phyloP scores from a whole-genome alignment of 2,797 vertebrate genomes.

The Gobionotothen gibberifrons region DNA sequence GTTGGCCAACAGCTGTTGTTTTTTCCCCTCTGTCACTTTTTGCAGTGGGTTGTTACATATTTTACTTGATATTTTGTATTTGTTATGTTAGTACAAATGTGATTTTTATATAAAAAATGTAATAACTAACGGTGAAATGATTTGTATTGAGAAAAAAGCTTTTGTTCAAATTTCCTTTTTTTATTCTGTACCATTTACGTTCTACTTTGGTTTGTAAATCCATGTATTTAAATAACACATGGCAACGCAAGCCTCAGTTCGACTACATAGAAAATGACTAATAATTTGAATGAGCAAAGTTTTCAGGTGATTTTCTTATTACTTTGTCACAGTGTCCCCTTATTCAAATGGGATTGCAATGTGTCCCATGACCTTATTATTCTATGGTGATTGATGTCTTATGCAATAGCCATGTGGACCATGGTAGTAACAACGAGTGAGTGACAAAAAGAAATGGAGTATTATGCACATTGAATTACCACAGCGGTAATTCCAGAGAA shows the following conservation, averaged over 20 bases:
- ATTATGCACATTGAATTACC: slow-evolving; percentile 24
- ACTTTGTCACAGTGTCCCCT: slow-evolving; percentile 6
- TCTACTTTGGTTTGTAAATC: slow-evolving; percentile 27
- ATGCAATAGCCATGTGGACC: slow-evolving; percentile 31
- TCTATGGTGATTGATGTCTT: slow-evolving; percentile 23
- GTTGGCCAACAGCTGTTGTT: slow-evolving; percentile 24
- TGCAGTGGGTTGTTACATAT: slow-evolving; percentile 64
- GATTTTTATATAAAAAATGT: slow-evolving; percentile 46
- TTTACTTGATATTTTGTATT: slow-evolving; percentile 61
- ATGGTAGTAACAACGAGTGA: slow-evolving; percentile 26
- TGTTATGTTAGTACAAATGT: slow-evolving; percentile 50
- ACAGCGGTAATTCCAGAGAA: slow-evolving; percentile 37
- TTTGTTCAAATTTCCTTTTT: slow-evolving; percentile 47
- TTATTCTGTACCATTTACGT: slow-evolving; percentile 37
- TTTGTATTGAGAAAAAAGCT: slow-evolving; percentile 52
- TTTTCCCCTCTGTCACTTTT: slow-evolving; percentile 15
- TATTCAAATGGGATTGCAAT: neutral
- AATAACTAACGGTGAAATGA: slow-evolving; percentile 66
- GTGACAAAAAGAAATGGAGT: slow-evolving; percentile 21
- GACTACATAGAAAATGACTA: slow-evolving; percentile 42
- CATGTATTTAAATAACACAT: slow-evolving; percentile 26
- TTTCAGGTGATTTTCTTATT: slow-evolving; percentile 20
- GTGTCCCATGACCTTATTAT: slow-evolving; percentile 6
- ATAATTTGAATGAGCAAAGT: slow-evolving; percentile 14
- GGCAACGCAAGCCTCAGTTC: slow-evolving; percentile 10